These are phyloP conservation scores for Psococerastis gibbosa DNA, from an alignment of 2,888 invertebrate species.

Conservation along the genomic window DNA sequence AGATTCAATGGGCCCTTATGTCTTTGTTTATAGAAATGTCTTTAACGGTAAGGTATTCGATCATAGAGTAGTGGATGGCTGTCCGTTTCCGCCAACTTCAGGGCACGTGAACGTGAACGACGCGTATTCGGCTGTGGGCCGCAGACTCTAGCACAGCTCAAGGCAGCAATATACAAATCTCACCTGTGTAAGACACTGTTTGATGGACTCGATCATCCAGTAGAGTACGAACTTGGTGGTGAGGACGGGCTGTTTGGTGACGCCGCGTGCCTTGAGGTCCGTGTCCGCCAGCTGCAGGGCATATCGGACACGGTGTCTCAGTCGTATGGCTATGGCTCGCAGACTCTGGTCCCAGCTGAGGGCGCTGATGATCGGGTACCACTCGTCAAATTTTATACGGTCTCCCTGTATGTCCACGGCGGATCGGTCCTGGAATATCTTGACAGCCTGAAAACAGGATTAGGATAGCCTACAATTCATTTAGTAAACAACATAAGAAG, in stretches of 20 bases:
- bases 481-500: too few species aligned
- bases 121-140: too few species aligned
- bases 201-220: slow-evolving; percentile 41
- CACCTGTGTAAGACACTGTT: slow-evolving; percentile 35
- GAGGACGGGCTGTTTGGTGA: slow-evolving; percentile 41
- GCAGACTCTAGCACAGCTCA: too few species aligned
- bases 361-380: slow-evolving; percentile 55
- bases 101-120: too few species aligned
- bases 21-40: too few species aligned
- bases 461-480: background rate
- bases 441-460: slow-evolving; percentile 6
- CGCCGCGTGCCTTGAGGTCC: slow-evolving; percentile 39
- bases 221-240: slow-evolving; percentile 50
- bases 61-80: too few species aligned
- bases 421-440: slow-evolving; percentile 15
- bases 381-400: slow-evolving; percentile 53
- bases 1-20: too few species aligned
- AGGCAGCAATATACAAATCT: too few species aligned
- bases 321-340: slow-evolving; percentile 44
- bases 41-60: too few species aligned
- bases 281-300: slow-evolving; percentile 28
- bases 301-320: slow-evolving; percentile 24
- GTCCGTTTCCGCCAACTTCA: too few species aligned
- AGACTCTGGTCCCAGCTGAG: slow-evolving; percentile 50
- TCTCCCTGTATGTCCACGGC: slow-evolving; percentile 52